A percentile compares a stretch with the other conserved stretches of the same genome.
phyloP scores from a whole-genome alignment of 2,797 vertebrate genomes.

The Sebastiscus albofasciatus region DNA sequence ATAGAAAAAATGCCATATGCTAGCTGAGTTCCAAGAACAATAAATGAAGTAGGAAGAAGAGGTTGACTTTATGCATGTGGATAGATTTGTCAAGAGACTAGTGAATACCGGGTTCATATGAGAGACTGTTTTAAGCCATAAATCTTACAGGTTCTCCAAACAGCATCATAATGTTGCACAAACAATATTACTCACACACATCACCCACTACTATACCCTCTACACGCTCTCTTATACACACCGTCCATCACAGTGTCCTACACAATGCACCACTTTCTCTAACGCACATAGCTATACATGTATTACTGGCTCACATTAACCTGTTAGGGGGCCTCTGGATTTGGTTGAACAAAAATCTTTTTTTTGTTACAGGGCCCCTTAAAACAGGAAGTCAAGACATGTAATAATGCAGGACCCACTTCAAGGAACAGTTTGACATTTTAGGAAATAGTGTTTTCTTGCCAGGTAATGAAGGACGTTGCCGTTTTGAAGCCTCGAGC shows the following conservation, averaged over 20 bases:
- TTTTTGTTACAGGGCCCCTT: neutral
- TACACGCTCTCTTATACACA: neutral
- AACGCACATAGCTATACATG: neutral
- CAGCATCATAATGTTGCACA: neutral
- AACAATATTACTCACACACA: neutral
- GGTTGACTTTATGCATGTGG: neutral
- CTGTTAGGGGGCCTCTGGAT: neutral
- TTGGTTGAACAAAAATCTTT: neutral
- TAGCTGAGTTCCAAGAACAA: neutral
- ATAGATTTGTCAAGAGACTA: constrained; percentile 18
- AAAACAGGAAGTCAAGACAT: neutral
- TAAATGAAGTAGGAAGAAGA: neutral
- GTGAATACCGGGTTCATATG: neutral
- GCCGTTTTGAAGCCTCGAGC: too few species aligned
- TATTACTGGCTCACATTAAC: neutral
- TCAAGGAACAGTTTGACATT: neutral
- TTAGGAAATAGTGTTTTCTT: too few species aligned
- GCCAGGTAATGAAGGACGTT: too few species aligned
- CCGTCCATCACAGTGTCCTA: neutral
- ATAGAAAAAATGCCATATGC: neutral
- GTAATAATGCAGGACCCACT: neutral
- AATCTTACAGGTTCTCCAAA: neutral
- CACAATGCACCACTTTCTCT: neutral
- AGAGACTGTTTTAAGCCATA: constrained; percentile 4
- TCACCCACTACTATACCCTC: neutral